A percentile compares a stretch with the other conserved stretches of the same genome.
Conservation (phyloP, 1,140 invertebrate genomes). For the Eurosta solidaginis region DNA sequence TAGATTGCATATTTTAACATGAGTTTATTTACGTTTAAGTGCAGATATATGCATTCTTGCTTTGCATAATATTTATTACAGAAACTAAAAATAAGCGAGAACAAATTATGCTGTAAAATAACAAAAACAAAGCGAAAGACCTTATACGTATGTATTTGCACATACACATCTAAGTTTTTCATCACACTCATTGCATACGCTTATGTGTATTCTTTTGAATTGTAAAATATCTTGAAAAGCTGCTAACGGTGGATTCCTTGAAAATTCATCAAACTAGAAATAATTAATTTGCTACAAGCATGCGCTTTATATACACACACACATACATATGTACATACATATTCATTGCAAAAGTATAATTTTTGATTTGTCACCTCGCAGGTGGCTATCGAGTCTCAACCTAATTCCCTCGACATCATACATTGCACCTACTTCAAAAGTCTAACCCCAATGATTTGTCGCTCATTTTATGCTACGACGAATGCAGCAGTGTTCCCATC, state of each 20-base stretch:
- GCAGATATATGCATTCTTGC: background rate
- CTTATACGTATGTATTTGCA: background rate
- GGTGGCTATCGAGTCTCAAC: background rate
- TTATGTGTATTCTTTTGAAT: background rate
- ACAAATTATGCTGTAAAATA: background rate
- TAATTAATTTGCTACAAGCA: constrained; percentile 9
- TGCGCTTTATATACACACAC: background rate
- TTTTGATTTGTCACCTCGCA: constrained; percentile 26
- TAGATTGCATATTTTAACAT: background rate
- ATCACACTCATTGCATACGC: background rate
- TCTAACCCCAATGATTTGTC: background rate
- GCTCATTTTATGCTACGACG: constrained; percentile 28
- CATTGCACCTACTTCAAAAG: constrained; percentile 1
- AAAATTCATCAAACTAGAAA: background rate
- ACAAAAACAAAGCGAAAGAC: too few species aligned
- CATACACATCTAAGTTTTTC: background rate
- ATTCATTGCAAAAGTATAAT: constrained; percentile 3
- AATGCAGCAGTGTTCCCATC: background rate
- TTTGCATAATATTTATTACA: background rate
- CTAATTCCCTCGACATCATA: background rate
- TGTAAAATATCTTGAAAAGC: background rate
- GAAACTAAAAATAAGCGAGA: background rate
- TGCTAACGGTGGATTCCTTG: background rate
- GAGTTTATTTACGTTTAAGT: background rate
- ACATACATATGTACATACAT: background rate